Conservation (phyloP, 2,888 invertebrate genomes). For the Perizoma flavofasciatum region DNA sequence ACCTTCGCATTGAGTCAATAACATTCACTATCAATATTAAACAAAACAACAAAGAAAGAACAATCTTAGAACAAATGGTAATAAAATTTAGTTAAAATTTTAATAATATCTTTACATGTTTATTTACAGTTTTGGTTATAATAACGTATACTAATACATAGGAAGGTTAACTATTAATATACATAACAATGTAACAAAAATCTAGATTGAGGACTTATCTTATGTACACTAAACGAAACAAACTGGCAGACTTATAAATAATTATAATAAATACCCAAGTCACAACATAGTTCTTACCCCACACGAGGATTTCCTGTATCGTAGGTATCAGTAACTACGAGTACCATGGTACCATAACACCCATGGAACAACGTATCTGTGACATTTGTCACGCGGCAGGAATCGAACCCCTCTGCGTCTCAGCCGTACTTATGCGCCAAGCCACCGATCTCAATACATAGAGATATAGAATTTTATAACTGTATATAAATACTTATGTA, state of each 20-base stretch:
- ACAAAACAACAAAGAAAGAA: constrained; percentile 82
- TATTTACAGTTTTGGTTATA: constrained; percentile 82
- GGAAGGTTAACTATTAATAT: constrained; percentile 70
- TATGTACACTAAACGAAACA: constrained; percentile 58
- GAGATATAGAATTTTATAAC: too few species aligned
- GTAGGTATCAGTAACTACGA: too few species aligned
- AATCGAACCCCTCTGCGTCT: too few species aligned
- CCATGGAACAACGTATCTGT: too few species aligned
- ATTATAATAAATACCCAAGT: not conserved
- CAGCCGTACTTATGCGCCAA: too few species aligned
- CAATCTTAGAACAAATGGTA: constrained; percentile 82
- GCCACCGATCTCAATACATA: too few species aligned
- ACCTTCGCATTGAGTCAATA: constrained; percentile 28
- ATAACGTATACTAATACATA: constrained; percentile 80
- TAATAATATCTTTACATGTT: constrained; percentile 81
- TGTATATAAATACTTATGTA: too few species aligned
- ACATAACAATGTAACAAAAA: constrained; percentile 78
- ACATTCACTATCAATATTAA: constrained; percentile 59
- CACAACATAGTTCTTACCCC: not conserved
- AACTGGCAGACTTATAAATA: constrained; percentile 40
- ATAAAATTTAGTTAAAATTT: constrained; percentile 78
- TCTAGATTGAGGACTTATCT: constrained; percentile 57
- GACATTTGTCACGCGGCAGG: too few species aligned
- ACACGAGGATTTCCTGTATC: too few species aligned
- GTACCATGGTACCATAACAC: too few species aligned